Conservation (phyloP, 2,113 vertebrate species). For the Shinisaurus crocodilurus region DNA sequence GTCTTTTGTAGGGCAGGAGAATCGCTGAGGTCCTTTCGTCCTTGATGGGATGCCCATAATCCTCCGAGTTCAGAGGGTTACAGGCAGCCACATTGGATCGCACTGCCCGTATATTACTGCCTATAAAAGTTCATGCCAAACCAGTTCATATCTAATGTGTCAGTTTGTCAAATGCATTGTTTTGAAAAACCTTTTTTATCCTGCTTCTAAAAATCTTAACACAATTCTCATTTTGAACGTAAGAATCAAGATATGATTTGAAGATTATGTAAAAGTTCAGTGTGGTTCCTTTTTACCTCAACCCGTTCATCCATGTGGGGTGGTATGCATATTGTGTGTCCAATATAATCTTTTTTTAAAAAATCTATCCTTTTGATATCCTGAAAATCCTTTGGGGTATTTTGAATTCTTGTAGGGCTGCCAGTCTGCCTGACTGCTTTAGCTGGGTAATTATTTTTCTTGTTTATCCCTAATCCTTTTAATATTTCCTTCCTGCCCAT, state of each 20-base stretch:
- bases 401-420: slow-evolving; percentile 71
- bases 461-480: slow-evolving; percentile 75
- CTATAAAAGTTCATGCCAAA: background rate
- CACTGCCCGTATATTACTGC: background rate
- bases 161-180: background rate
- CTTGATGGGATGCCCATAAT: too few species aligned
- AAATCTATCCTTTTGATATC: slow-evolving; percentile 71
- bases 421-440: slow-evolving; percentile 72
- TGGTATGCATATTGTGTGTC: slow-evolving; percentile 46
- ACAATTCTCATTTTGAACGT: background rate
- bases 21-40: too few species aligned
- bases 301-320: slow-evolving; percentile 54
- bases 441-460: slow-evolving; percentile 77
- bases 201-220: background rate
- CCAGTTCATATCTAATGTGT: background rate
- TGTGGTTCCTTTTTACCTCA: slow-evolving; percentile 56
- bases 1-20: too few species aligned
- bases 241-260: background rate
- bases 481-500: slow-evolving; percentile 75
- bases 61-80: too few species aligned
- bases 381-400: slow-evolving; percentile 67
- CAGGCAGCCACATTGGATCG: too few species aligned
- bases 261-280: slow-evolving; percentile 6
- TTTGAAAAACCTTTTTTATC: background rate
- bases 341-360: slow-evolving; percentile 68